Evolutionary conservation across 2,888 invertebrate species (phyloP).

Genomic region (Alloplasta piceator): DNA sequence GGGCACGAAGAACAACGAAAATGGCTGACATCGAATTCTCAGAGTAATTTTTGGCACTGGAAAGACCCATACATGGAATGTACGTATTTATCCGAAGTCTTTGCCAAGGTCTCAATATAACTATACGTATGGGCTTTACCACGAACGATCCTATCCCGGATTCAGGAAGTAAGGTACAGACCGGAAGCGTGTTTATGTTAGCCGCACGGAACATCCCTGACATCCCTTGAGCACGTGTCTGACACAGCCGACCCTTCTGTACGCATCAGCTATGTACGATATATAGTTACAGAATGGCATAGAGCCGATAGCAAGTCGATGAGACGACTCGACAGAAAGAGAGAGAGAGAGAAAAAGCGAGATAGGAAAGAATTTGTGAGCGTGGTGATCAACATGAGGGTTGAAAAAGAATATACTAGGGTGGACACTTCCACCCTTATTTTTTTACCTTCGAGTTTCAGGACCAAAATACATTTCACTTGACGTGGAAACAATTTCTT

Average conservation of each 20-base stretch:
- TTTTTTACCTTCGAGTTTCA: too few relatives aligned
- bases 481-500: too few relatives aligned
- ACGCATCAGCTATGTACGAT: conserved; percentile 8
- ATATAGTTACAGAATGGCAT: conserved; percentile 5
- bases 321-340: neutral
- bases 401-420: too few relatives aligned
- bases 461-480: too few relatives aligned
- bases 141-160: conserved; percentile 43
- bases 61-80: too few relatives aligned
- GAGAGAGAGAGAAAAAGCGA: neutral
- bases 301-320: conserved; percentile 45
- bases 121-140: conserved; percentile 44
- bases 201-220: conserved; percentile 66
- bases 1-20: too few relatives aligned
- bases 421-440: too few relatives aligned
- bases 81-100: conserved; percentile 36
- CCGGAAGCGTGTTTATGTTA: conserved; percentile 69
- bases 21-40: too few relatives aligned
- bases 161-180: conserved; percentile 69
- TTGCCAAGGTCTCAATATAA: conserved; percentile 56
- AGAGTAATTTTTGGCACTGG: too few relatives aligned
- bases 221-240: conserved; percentile 70
- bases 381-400: neutral
- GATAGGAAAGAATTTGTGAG: neutral
- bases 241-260: conserved; percentile 64